Percentiles rank a stretch among this genome's conserved stretches.
phyloP scores from a whole-genome alignment of 2,113 vertebrate species.

The Gadus macrocephalus region DNA sequence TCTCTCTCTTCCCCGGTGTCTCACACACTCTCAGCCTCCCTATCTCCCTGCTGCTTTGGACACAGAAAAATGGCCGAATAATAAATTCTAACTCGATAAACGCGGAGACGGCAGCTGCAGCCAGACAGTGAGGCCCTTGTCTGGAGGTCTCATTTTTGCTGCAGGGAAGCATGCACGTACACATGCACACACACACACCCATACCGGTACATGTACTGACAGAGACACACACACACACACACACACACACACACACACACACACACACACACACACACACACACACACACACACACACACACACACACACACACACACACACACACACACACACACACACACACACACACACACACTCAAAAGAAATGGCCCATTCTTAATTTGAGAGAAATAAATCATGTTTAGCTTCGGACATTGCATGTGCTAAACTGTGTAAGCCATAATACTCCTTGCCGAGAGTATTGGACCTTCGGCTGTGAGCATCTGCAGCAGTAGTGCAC shows the following conservation, averaged over 20 bases:
- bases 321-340: background rate
- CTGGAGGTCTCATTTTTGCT: constrained; percentile 40
- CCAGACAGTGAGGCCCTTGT: constrained; percentile 66
- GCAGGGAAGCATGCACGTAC: constrained; percentile 21
- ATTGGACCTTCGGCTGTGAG: constrained; percentile 6
- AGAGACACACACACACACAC: constrained; percentile 4
- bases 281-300: constrained; percentile 6
- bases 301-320: constrained; percentile 3
- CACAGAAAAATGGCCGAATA: constrained; percentile 72
- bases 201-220: constrained; percentile 7
- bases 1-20: constrained; percentile 33
- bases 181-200: constrained; percentile 10
- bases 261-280: constrained; percentile 4
- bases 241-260: constrained; percentile 7
- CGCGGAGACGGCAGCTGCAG: constrained; percentile 66
- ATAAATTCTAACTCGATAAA: constrained; percentile 76
- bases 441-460: constrained; percentile 18
- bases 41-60: constrained; percentile 48
- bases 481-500: constrained; percentile 5
- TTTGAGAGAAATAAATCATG: constrained; percentile 25
- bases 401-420: constrained; percentile 3
- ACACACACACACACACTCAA: background rate
- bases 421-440: constrained; percentile 27
- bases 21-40: constrained; percentile 31
- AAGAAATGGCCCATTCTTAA: constrained; percentile 2